Evolutionary conservation across 2,797 vertebrate species (phyloP), one percentile per base, ranked within the genome.

Genomic region (Chrysolophus pictus): DNA sequence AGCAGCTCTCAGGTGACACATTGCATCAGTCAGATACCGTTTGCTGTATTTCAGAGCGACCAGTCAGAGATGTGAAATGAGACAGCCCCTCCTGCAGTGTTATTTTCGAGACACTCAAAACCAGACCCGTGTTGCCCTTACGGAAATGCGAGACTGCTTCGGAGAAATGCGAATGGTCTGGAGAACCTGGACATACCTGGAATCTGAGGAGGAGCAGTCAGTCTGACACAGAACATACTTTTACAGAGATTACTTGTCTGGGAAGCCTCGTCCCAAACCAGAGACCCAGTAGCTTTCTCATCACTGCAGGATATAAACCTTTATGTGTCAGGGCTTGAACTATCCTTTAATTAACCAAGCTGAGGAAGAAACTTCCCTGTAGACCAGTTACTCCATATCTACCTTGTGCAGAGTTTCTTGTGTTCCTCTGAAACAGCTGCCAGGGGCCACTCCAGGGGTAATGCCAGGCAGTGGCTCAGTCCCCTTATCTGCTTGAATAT

Each of bases 321-420:
- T 75, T 49, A 37, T 64, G 67, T 41, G 92, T 86, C 41, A 60
- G 80, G 88, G 67, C 63, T 81, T 78, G 26, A 84, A 42, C 35
- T 62, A 76, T 24, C 56, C 71, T 82, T 67, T 93, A 94, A 90
- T 85, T 89, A 96, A 86, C 0, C 1, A 91, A 90, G 63, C 46
- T 78, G 42, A 75, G 17, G 55, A 91, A 86, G 1, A 87, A 91
- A 88, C 70, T 92, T 91, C 85, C 79, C 76, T 59, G 39, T 63
- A 83, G 82, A 60, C 67, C 44, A 41, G 68, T 85, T 90, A 84
- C 59, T 90, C 64, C 47, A 28, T 88, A 95, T 90, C 80, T 91
- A 56, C 33, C 56, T 93, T 92, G 71, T 79, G 56, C 87, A 92
- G 46, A 8, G 16, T 70, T 94, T 81, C 35, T 70, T 86, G 51